A percentile compares a stretch with the other conserved stretches of the same genome.
Conservation (phyloP, 2,888 invertebrate species). For the Schizaphis graminum region DNA sequence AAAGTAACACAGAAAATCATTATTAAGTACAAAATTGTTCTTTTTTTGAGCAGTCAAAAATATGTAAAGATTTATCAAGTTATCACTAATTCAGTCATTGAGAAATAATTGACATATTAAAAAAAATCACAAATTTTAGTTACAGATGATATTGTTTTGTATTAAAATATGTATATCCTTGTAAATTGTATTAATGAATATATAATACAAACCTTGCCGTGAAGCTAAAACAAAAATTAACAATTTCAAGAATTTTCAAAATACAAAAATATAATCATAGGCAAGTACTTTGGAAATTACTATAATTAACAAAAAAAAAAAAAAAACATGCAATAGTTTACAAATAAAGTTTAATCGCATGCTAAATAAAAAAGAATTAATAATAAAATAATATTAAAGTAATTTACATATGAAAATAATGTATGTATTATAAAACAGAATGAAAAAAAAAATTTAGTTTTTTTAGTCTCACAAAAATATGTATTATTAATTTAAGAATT, state of each 20-base stretch:
- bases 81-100: conserved; percentile 44
- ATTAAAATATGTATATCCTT: neutral
- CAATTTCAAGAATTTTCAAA: conserved; percentile 4
- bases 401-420: conserved; percentile 22
- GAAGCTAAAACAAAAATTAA: neutral
- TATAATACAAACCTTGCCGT: neutral
- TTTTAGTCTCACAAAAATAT: conserved; percentile 34
- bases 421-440: conserved; percentile 29
- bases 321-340: conserved; percentile 32
- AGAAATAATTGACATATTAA: neutral
- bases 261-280: conserved; percentile 4
- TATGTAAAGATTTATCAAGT: neutral
- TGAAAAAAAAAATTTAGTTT: conserved; percentile 31
- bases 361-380: neutral
- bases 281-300: conserved; percentile 37
- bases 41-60: neutral
- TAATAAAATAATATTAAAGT: neutral
- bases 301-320: conserved; percentile 34
- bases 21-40: conserved; percentile 35
- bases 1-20: neutral
- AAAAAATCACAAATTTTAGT: conserved; percentile 16
- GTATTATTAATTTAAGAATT: neutral
- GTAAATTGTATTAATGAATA: neutral
- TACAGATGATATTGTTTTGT: neutral
- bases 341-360: neutral